Evolutionary conservation across 2,113 vertebrate species (phyloP).

Genomic region (Gadus chalcogrammus): DNA sequence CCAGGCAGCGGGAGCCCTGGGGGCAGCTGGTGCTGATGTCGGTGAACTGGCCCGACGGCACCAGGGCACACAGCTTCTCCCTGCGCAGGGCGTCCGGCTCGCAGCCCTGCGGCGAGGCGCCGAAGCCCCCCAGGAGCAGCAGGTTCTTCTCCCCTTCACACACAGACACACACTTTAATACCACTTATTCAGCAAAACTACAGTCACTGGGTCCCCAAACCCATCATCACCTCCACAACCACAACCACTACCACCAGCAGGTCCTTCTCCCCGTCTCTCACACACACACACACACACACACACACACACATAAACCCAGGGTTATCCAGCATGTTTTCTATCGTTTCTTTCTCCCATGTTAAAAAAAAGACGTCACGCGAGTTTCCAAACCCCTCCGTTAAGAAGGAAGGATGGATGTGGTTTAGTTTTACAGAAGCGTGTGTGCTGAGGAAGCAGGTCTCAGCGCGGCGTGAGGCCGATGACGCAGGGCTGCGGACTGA

Average conservation of each 20-base stretch:
- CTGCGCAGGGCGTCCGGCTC: slow-evolving; percentile 83
- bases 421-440: background rate
- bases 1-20: slow-evolving; percentile 82
- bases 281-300: background rate
- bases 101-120: slow-evolving; percentile 77
- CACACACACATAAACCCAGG: background rate
- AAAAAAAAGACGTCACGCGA: too few relatives aligned
- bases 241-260: slow-evolving; percentile 80
- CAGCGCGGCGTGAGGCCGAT: too few relatives aligned
- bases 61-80: slow-evolving; percentile 81
- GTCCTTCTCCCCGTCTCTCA: slow-evolving; percentile 82
- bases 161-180: background rate
- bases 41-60: slow-evolving; percentile 83
- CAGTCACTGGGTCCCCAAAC: too few relatives aligned
- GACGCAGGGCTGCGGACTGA: slow-evolving; percentile 29
- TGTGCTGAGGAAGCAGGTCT: too few relatives aligned
- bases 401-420: too few relatives aligned
- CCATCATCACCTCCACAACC: too few relatives aligned
- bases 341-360: too few relatives aligned
- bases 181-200: background rate
- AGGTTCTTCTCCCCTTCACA: slow-evolving; percentile 84
- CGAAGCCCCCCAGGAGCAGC: slow-evolving; percentile 87
- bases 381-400: too few relatives aligned
- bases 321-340: too few relatives aligned
- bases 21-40: slow-evolving; percentile 94